Evolutionary conservation across 2,888 invertebrate species (phyloP).

Genomic region (Parelbella ahira): DNA sequence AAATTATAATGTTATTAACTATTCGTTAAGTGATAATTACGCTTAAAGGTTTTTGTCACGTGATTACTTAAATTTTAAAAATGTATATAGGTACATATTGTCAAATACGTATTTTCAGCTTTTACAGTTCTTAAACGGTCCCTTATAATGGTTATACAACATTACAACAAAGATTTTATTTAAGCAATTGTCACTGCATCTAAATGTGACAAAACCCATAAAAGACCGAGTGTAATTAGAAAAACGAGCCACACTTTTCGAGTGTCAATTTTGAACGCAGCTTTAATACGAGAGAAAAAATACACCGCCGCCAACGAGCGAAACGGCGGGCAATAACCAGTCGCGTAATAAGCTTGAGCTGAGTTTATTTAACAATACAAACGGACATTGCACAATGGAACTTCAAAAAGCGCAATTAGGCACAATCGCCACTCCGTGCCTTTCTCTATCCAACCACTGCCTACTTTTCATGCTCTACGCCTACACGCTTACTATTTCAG

Average conservation of each 20-base stretch:
- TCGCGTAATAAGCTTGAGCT: constrained; percentile 25
- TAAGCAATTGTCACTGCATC: too few species aligned
- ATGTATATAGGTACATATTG: too few species aligned
- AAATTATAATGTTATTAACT: too few species aligned
- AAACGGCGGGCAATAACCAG: constrained; percentile 19
- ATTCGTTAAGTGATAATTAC: too few species aligned
- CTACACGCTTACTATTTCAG: constrained; percentile 77
- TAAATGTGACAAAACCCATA: too few species aligned
- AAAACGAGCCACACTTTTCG: background rate
- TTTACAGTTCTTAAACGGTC: too few species aligned
- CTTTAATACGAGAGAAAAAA: constrained; percentile 12
- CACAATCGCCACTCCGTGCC: constrained; percentile 63
- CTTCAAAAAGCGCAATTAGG: constrained; percentile 40
- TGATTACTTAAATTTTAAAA: too few species aligned
- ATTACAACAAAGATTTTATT: too few species aligned
- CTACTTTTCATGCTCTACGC: constrained; percentile 79
- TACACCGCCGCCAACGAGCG: constrained; percentile 10
- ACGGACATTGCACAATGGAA: constrained; percentile 32
- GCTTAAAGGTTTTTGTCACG: too few species aligned
- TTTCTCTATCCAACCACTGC: constrained; percentile 66
- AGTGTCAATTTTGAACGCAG: constrained; percentile 10
- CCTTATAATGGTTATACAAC: too few species aligned
- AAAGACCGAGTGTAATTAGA: too few species aligned
- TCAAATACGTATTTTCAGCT: too few species aligned
- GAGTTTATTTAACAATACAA: constrained; percentile 25